Evolutionary conservation across 2,888 invertebrate genomes (phyloP).

Genomic region (Hanleya hanleyi): DNA sequence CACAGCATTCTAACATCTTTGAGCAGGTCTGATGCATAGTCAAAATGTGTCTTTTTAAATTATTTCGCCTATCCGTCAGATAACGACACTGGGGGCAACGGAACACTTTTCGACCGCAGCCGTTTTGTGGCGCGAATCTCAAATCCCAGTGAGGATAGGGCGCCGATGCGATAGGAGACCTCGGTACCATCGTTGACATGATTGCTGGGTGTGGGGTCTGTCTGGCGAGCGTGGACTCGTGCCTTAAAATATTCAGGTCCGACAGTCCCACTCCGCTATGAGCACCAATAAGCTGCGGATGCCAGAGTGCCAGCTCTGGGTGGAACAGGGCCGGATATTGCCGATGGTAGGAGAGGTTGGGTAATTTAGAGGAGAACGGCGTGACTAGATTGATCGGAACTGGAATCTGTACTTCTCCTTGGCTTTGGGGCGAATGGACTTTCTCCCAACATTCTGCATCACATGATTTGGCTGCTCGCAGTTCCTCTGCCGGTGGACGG

Average conservation of each 20-base stretch:
- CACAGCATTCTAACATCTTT: slow-evolving; percentile 72
- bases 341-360: not conserved
- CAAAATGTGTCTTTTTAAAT: slow-evolving; percentile 73
- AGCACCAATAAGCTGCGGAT: not conserved
- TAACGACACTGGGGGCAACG: slow-evolving; percentile 71
- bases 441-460: not conserved
- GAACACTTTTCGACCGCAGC: slow-evolving; percentile 60
- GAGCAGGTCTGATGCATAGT: slow-evolving; percentile 74
- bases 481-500: not conserved
- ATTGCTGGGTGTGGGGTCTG: not conserved
- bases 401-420: not conserved
- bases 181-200: not conserved
- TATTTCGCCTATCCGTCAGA: slow-evolving; percentile 72
- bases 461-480: not conserved
- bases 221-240: not conserved
- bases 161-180: not conserved
- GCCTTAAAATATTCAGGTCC: not conserved
- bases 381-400: not conserved
- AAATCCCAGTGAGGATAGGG: slow-evolving; percentile 6
- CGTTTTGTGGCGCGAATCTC: slow-evolving; percentile 24
- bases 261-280: not conserved
- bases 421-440: not conserved
- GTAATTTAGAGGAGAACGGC: not conserved
- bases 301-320: not conserved
- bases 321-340: not conserved